Conservation (phyloP, 2,113 vertebrate genomes). For the Anser cygnoides region DNA sequence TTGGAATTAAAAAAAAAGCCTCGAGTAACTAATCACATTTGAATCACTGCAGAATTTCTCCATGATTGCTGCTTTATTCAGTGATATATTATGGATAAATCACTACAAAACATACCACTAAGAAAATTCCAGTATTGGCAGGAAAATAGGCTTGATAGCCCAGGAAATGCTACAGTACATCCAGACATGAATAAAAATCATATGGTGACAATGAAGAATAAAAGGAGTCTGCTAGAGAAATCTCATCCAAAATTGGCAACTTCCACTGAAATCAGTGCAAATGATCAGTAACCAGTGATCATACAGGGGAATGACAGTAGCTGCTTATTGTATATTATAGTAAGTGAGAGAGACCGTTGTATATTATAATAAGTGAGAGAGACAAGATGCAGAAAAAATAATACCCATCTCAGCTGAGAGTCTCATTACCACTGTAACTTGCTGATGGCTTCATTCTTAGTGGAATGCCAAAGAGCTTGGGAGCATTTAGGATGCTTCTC, state of each 20-base stretch:
- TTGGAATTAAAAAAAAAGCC: neutral
- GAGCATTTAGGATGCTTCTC: neutral
- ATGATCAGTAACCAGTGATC: neutral
- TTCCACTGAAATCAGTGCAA: neutral
- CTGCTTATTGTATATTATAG: neutral
- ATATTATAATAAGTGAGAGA: neutral
- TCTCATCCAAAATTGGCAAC: neutral
- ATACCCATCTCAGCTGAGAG: neutral
- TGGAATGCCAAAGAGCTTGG: neutral
- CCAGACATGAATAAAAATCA: conserved; percentile 11
- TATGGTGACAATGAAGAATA: neutral
- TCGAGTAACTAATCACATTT: neutral
- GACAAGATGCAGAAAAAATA: neutral
- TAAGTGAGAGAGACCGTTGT: neutral
- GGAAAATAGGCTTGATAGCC: neutral
- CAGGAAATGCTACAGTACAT: neutral
- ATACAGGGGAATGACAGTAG: neutral
- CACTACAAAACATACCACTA: neutral
- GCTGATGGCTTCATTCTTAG: neutral
- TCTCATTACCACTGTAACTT: neutral
- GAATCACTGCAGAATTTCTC: neutral
- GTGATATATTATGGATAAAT: conserved; percentile 2
- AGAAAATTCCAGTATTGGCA: neutral
- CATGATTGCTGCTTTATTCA: neutral
- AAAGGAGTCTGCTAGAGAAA: neutral